Conservation (phyloP, 2,113 vertebrate species). For the Noctilio leporinus region DNA sequence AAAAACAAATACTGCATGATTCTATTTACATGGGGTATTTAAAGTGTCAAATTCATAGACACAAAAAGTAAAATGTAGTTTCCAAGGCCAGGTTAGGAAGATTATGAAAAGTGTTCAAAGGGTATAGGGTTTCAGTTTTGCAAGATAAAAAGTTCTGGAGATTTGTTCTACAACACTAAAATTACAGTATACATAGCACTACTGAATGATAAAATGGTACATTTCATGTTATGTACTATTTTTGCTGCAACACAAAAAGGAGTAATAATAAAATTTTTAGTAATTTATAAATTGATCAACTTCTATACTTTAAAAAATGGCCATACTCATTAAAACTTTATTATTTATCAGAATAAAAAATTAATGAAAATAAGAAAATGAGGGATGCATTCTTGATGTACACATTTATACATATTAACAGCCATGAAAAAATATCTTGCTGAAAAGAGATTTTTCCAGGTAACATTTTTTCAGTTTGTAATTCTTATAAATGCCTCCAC, state of each 20-base stretch:
- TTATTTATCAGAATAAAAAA: not conserved
- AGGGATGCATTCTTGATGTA: not conserved
- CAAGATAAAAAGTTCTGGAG: not conserved
- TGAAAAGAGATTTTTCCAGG: not conserved
- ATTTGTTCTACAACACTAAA: not conserved
- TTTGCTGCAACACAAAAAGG: not conserved
- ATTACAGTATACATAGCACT: not conserved
- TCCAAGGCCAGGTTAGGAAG: not conserved
- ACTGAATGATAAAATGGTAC: not conserved
- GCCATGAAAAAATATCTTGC: not conserved
- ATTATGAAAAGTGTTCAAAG: not conserved
- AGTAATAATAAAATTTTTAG: not conserved
- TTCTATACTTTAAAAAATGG: not conserved
- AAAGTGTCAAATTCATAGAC: not conserved
- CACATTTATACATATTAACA: not conserved
- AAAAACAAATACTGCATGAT: not conserved
- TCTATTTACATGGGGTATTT: too few species aligned
- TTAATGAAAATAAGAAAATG: not conserved
- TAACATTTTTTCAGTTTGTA: not conserved
- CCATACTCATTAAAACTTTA: not conserved
- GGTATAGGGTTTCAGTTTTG: not conserved
- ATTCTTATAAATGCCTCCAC: not conserved
- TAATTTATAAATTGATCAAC: not conserved
- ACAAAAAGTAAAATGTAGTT: not conserved
- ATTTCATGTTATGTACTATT: not conserved